Percentiles rank a stretch among this genome's conserved stretches.
These are phyloP conservation scores for Lasiurus borealis DNA, from an alignment of 2,113 vertebrate species.

Conservation along the genomic window DNA sequence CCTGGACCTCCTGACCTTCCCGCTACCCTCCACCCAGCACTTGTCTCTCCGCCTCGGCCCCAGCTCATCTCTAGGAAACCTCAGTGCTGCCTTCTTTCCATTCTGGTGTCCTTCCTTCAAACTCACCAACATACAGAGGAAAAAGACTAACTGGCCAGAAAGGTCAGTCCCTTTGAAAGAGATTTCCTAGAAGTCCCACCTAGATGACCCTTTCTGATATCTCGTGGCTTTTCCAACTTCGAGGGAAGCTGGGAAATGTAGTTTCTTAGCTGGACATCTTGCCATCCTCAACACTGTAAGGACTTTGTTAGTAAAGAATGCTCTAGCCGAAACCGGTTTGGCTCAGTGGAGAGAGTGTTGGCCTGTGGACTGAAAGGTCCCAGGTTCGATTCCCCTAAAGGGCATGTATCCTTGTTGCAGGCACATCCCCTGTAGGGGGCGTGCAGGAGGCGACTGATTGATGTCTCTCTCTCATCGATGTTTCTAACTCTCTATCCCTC, in stretches of 20 bases:
- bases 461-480: too few species aligned
- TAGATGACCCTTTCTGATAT: neutral
- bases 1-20: neutral
- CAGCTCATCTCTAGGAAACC: neutral
- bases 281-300: neutral
- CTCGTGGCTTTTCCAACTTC: neutral
- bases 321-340: too few species aligned
- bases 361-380: too few species aligned
- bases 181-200: neutral
- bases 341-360: too few species aligned
- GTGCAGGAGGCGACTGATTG: too few species aligned
- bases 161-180: neutral
- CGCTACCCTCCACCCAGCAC: neutral
- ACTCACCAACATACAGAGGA: neutral
- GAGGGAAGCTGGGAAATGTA: neutral
- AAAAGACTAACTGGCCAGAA: neutral
- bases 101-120: neutral
- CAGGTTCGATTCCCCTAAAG: too few species aligned
- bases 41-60: neutral
- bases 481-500: too few species aligned
- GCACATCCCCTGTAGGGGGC: too few species aligned
- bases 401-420: too few species aligned
- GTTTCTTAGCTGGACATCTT: neutral
- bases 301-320: neutral
- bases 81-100: neutral